Conservation (phyloP, 2,797 vertebrate species). For the Serranus cabrilla region DNA sequence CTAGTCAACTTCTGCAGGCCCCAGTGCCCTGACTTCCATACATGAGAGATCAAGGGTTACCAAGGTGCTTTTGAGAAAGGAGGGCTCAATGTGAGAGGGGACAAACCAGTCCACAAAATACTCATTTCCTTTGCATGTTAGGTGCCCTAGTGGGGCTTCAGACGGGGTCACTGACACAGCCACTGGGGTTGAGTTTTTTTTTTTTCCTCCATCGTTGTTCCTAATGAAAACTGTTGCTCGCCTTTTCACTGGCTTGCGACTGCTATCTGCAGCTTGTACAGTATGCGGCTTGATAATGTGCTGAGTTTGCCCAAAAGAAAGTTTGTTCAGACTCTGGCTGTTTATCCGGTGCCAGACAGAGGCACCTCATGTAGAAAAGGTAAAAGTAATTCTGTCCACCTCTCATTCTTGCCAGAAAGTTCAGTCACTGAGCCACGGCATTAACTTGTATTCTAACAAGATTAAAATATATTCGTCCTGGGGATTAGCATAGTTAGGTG, state of each 20-base stretch:
- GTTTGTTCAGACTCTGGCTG: slow-evolving; percentile 74
- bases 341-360: slow-evolving; percentile 91
- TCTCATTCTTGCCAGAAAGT: slow-evolving; percentile 89
- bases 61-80: slow-evolving; percentile 87
- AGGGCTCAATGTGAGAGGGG: slow-evolving; percentile 82
- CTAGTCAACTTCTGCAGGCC: slow-evolving; percentile 87
- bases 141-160: slow-evolving; percentile 85
- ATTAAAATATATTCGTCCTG: slow-evolving; percentile 99
- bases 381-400: slow-evolving; percentile 89
- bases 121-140: slow-evolving; percentile 90
- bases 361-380: slow-evolving; percentile 90
- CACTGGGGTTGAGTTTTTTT: slow-evolving; percentile 56
- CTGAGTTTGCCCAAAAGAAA: slow-evolving; percentile 67
- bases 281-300: slow-evolving; percentile 63
- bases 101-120: slow-evolving; percentile 84
- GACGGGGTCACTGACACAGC: slow-evolving; percentile 84
- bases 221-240: slow-evolving; percentile 82
- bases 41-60: slow-evolving; percentile 93
- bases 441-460: slow-evolving; percentile 99
- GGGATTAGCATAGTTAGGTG: slow-evolving; percentile 99
- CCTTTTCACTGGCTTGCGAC: slow-evolving; percentile 56
- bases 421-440: slow-evolving; percentile 95
- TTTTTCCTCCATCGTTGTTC: slow-evolving; percentile 55
- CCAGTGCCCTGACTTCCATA: slow-evolving; percentile 87
- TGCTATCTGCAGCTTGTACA: slow-evolving; percentile 68